Conservation (phyloP, 2,888 invertebrate genomes). For the Oscheius sp. region DNA sequence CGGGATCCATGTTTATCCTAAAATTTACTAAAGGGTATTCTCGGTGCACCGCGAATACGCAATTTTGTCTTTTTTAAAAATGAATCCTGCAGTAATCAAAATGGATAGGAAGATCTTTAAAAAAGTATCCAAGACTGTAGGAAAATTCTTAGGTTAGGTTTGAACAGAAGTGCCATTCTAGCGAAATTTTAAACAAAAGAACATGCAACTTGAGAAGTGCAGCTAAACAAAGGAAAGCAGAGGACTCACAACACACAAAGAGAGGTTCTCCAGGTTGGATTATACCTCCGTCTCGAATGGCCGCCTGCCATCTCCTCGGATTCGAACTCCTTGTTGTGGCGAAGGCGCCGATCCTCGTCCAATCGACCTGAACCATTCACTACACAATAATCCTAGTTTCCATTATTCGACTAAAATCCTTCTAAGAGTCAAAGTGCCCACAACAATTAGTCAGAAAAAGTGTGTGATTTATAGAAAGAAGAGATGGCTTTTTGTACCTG, state of each 20-base stretch:
- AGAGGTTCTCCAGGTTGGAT: not conserved
- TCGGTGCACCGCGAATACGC: too few species aligned
- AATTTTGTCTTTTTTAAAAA: too few species aligned
- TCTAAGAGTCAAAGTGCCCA: not conserved
- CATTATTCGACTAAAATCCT: too few species aligned
- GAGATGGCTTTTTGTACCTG: not conserved
- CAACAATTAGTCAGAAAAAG: not conserved
- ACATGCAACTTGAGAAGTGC: not conserved
- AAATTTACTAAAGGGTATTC: too few species aligned
- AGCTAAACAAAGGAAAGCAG: constrained; percentile 16
- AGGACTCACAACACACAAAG: constrained; percentile 15
- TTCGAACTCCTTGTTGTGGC: constrained; percentile 37
- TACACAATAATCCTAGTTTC: too few species aligned
- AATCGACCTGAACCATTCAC: constrained; percentile 25
- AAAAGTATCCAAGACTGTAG: too few species aligned
- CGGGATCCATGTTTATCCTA: too few species aligned
- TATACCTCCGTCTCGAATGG: constrained; percentile 32
- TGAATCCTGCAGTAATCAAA: too few species aligned
- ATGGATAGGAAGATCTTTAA: too few species aligned
- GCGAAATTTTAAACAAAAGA: not conserved
- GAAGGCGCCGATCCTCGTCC: constrained; percentile 1
- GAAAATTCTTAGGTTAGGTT: not conserved
- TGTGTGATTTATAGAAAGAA: not conserved
- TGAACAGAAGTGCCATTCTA: not conserved
- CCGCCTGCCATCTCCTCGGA: constrained; percentile 37